Base-by-base conservation (phyloP, 2,888 invertebrate genomes). In the Hypomecis punctinalis region DNA sequence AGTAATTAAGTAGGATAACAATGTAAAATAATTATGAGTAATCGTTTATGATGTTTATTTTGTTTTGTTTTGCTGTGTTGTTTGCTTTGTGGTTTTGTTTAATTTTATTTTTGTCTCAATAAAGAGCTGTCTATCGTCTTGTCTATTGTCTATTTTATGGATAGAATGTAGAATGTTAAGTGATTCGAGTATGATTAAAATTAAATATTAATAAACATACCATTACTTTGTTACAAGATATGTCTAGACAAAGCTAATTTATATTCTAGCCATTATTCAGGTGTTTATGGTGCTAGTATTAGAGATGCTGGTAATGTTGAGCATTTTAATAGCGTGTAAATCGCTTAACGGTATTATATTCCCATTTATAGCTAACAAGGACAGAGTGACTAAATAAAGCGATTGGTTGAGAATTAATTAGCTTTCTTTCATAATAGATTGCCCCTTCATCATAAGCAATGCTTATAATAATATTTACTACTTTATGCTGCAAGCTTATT, bases 181-280 rank as follows among this genome's bases (percentile, higher is more conserved):
- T n/a, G n/a, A n/a, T n/a, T n/a, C 33, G 33, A 9, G 5, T 47
- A 8, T 35, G 9, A 43, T 11, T 43, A n/a, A 43, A n/a, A 43
- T n/a, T n/a, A 43, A 43, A 5, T 9, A 33, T 47, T 33, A 51
- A 5, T 13, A 51, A 39, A 40, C 7, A 39, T 13, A 13, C 37
- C 0, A 36, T 39, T 51, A 13, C 8, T 43, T 11, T 54, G 45
- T 36, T 54, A 23, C 5, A 46, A 55, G 37, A 13, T 23, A 55
- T 46, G 45, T 55, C 54, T 36, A 54, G 54, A 45, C 55, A 36
- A 45, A 45, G 23, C 37, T 37, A 46, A 46, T 55, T 55, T 13
- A 55, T 55, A 55, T 55, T 55, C 55, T 36, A 37, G 37, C 37
- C 55, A 54, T 54, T 36, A 33, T 13, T 54, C 40, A 42, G 43